Conservation (phyloP, 2,113 vertebrate species). For the Riparia riparia region DNA sequence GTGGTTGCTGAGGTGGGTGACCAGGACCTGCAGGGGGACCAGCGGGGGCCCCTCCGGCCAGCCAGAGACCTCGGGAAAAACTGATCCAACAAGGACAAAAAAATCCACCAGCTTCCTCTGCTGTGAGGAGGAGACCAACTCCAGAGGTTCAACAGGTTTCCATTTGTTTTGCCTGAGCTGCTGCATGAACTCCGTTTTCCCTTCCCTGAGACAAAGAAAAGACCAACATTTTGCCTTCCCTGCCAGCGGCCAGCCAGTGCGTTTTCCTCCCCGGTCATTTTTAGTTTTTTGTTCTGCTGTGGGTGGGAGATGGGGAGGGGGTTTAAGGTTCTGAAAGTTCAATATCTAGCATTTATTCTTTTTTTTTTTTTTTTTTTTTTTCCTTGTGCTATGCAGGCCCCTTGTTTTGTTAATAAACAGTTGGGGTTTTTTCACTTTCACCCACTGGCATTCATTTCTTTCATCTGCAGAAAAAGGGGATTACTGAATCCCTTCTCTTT, state of each 20-base stretch:
- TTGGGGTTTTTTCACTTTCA: background rate
- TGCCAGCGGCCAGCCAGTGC: background rate
- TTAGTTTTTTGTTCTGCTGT: background rate
- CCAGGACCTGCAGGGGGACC: no score
- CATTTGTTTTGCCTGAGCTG: background rate
- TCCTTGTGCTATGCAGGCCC: background rate
- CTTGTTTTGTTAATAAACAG: background rate
- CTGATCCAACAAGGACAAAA: background rate
- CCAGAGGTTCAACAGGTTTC: background rate
- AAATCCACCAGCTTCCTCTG: background rate
- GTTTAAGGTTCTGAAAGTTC: background rate
- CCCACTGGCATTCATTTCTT: background rate
- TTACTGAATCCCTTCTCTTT: background rate
- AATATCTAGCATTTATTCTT: background rate
- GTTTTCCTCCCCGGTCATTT: background rate
- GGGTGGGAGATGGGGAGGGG: no score
- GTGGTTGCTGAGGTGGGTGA: rapidly evolving
- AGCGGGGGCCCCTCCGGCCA: no score
- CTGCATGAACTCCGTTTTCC: background rate
- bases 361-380: background rate
- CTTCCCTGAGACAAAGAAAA: background rate
- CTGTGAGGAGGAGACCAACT: background rate
- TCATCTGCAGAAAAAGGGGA: background rate
- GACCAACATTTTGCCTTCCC: background rate
- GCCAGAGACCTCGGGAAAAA: background rate